Evolutionary conservation across 2,797 vertebrate genomes (phyloP), one percentile per base, ranked within the genome.

Genomic region (Chromis chromis): DNA sequence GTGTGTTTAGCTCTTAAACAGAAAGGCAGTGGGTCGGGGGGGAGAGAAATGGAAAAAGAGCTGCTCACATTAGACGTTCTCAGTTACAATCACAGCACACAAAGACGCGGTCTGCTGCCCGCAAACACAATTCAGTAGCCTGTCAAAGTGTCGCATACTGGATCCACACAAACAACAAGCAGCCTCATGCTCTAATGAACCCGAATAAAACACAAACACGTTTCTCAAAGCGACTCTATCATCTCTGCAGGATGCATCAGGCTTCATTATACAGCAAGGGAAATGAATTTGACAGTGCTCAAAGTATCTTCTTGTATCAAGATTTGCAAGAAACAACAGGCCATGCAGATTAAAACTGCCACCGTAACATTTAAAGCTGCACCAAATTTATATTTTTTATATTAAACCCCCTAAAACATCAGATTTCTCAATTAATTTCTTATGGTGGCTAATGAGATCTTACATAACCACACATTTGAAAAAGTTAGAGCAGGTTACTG

Each of bases 131-230:
- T 33, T 42, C 69, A 74, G 60, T 63, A 56, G 71, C 67, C 77
- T 84, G 76, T 86, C 83, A 81, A 52, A 59, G 65, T 76, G 69
- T 68, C 83, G 70, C 64, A 65, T 59, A 63, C 54, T 28, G 56
- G 11, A 65, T 54, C 56, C 19, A 22, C 52, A 61, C 31, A 33
- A 73, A 82, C 59, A 79, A 19, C 40, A 65, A 14, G 53, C 19
- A 1, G 28, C 55, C 33, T 52, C 57, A 33, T 13, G 76, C 68
- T 68, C 72, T 25, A 40, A 74, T 72, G 72, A 66, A 68, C 50
- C 7, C 28, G 31, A 56, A 74, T 59, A 24, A 17, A 60, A 71
- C 33, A 39, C 62, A 72, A 52, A 68, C 54, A 55, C 48, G 33
- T 46, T 65, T 40, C 22, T 78, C 44, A 16, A 16, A 55, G 64